These are phyloP conservation scores for Mystacornis crossleyi DNA, from an alignment of 2,113 vertebrate species.

Conservation along the genomic window DNA sequence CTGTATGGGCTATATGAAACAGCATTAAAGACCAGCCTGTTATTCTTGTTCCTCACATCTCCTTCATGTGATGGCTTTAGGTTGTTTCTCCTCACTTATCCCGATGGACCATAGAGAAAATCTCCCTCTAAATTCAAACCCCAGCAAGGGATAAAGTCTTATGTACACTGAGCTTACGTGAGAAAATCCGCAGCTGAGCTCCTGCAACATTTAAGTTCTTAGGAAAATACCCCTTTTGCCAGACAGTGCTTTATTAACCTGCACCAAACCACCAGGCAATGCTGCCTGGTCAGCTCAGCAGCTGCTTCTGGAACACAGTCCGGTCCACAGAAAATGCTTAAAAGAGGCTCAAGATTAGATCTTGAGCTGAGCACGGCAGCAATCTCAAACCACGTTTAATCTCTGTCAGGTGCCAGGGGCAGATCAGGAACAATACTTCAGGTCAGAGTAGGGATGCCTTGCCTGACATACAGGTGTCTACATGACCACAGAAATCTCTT, in stretches of 20 bases:
- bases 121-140: not conserved
- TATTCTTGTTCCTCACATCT: not conserved
- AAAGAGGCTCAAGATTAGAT: not conserved
- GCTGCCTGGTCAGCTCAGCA: not conserved
- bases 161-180: not conserved
- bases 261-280: not conserved
- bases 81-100: not conserved
- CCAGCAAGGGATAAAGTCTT: slow-evolving; percentile 12
- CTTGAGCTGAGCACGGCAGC: not conserved
- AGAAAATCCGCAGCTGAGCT: slow-evolving; percentile 18
- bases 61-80: not conserved
- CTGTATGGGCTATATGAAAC: not conserved
- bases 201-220: not conserved
- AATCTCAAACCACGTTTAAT: not conserved
- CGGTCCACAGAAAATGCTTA: not conserved
- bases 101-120: not conserved
- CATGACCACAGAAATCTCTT: not conserved
- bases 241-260: not conserved
- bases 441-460: not conserved
- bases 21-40: not conserved
- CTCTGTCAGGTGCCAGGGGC: not conserved
- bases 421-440: not conserved
- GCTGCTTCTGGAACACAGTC: not conserved
- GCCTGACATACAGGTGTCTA: not conserved
- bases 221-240: not conserved